phyloP scores from a whole-genome alignment of 2,113 vertebrate species.

The Pelmatolapia mariae region DNA sequence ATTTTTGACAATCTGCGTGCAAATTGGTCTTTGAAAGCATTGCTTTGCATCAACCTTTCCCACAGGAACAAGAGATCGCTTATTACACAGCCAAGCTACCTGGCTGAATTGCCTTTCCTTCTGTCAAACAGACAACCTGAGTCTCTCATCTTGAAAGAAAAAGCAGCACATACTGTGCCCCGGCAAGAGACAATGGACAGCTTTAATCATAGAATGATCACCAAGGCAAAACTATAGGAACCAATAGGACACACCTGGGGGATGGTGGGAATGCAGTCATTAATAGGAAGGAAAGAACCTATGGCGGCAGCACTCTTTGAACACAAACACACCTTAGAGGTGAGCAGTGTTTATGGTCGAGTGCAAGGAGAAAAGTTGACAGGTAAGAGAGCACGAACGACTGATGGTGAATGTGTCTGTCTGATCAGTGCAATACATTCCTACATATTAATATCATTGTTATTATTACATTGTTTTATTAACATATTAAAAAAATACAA shows the following conservation, averaged over 20 bases:
- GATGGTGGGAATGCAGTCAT: conserved; percentile 14
- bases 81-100: conserved; percentile 41
- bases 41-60: conserved; percentile 51
- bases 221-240: conserved; percentile 38
- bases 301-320: conserved; percentile 48
- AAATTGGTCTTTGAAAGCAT: conserved; percentile 55
- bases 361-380: conserved; percentile 37
- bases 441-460: neutral
- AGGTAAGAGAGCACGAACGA: conserved; percentile 33
- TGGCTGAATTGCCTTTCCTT: conserved; percentile 34
- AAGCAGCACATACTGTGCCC: conserved; percentile 4
- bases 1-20: conserved; percentile 37
- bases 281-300: conserved; percentile 40
- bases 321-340: conserved; percentile 48
- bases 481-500: neutral
- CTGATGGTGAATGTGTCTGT: conserved; percentile 9
- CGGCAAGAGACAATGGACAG: conserved; percentile 16
- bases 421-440: neutral
- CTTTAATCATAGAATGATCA: conserved; percentile 61
- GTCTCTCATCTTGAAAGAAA: conserved; percentile 41
- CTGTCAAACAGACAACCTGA: conserved; percentile 34
- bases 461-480: neutral
- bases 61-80: conserved; percentile 42
- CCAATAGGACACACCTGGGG: conserved; percentile 38
- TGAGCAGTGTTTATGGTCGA: conserved; percentile 19